Base-by-base conservation (phyloP, 2,113 vertebrate species). In the Oryctolagus cuniculus region DNA sequence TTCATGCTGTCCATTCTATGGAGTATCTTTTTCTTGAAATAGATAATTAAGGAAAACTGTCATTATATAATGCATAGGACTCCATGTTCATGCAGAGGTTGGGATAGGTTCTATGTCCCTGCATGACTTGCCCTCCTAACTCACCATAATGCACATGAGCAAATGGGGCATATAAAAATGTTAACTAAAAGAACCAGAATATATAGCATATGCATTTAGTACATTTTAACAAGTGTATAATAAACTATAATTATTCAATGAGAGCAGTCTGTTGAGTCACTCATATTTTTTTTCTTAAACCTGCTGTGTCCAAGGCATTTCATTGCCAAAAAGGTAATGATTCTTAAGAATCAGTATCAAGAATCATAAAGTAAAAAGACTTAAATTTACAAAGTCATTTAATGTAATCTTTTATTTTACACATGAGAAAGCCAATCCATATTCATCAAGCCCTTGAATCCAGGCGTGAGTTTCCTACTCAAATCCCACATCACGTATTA, bases 351-450 rank as follows among this genome's bases (percentile, higher is more conserved):
- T 70, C 38, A 61, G 53, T 75, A 70, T 67, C n/a, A 70, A 69
- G 3, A 79, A 8, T 74, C 10, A 89, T 9, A 80, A 73, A 89
- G 79, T 80, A 91, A 78, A 2, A 69, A 72, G 3, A 69, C 44
- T 66, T 79, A 85, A 84, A 44, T 67, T 38, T 61, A 74, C 3
- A 89, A 83, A 31, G 21, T 74, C 15, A 27, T 87, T 80, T 92
- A n/a, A n/a, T 85, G 11, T 27, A 44, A 80, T 29, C 4, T 16
- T 85, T 97, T 80, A 77, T 92, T 90, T 83, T 78, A n/a, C 6
- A 73, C 11, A 44, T 80, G 5, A 90, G 55, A 80, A 88, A 82
- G 34, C 7, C 9, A 88, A 90, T 55, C 13, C 70, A 10, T 79
- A 74, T 70, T 69, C 29, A 49, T 63, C 44, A 64, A 73, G 1